Conservation (phyloP, 2,113 vertebrate genomes). For the Orientallactaga bullata region DNA sequence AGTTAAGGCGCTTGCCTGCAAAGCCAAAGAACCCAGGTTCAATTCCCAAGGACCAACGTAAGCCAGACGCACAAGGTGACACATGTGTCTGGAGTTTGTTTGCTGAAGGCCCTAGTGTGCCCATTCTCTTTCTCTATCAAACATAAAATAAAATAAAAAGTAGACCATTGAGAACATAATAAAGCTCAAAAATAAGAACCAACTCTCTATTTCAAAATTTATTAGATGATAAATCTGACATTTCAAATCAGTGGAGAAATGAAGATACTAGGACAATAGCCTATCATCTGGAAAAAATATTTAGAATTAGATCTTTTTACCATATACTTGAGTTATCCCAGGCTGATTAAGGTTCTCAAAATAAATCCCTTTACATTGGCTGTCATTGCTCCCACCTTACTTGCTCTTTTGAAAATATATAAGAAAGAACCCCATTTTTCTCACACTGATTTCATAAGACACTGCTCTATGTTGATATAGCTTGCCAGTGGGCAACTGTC, state of each 20-base stretch:
- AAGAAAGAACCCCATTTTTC: conserved; percentile 6
- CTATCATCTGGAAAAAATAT: neutral
- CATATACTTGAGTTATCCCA: neutral
- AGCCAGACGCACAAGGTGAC: no score
- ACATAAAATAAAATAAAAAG: neutral
- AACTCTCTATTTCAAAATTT: neutral
- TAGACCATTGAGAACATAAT: neutral
- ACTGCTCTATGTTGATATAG: conserved; percentile 14
- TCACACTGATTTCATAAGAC: neutral
- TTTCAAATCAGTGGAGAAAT: neutral
- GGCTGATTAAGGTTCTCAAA: conserved; percentile 28
- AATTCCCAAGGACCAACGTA: no score
- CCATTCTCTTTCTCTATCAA: no score
- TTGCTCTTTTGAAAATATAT: neutral
- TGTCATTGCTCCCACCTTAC: neutral
- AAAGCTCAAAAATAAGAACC: conserved; percentile 10
- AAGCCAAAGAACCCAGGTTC: no score
- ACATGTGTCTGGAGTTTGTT: no score
- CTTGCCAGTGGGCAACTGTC: neutral
- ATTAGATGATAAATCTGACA: neutral
- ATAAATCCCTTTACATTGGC: neutral
- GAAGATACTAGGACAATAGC: neutral
- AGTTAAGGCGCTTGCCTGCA: no score
- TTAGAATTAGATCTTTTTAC: conserved; percentile 4
- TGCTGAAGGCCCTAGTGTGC: no score